phyloP scores from a whole-genome alignment of 1,140 invertebrate genomes.

The Ceratoteleas bidentatus region DNA sequence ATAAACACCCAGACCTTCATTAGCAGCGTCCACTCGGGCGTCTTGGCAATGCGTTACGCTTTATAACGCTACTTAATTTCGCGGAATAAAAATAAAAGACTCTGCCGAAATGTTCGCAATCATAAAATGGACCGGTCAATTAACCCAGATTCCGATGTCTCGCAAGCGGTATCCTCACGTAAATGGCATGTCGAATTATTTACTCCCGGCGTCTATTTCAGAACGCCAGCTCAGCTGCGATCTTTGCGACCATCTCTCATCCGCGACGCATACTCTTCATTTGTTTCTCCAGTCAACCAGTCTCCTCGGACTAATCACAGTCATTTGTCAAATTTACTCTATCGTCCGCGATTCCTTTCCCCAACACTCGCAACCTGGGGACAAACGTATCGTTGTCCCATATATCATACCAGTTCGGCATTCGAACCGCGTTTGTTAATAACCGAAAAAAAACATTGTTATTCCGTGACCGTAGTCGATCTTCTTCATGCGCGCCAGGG shows the following conservation, averaged over 20 bases:
- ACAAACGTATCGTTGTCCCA: neutral
- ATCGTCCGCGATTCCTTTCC: neutral
- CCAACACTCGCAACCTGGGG: neutral
- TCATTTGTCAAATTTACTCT: conserved; percentile 23
- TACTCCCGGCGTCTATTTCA: neutral
- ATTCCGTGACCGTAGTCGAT: conserved; percentile 5
- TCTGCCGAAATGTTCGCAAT: conserved; percentile 1
- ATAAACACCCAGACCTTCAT: neutral
- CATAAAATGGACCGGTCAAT: conserved; percentile 21
- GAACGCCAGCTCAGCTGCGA: neutral
- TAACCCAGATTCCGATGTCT: conserved; percentile 12
- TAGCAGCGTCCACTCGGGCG: neutral
- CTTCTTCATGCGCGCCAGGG: conserved; percentile 1
- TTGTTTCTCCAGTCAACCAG: neutral
- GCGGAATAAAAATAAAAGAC: conserved; percentile 17
- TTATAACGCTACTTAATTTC: neutral
- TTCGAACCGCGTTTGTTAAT: conserved; percentile 17
- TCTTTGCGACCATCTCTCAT: neutral
- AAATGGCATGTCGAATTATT: conserved; percentile 9
- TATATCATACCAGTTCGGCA: neutral
- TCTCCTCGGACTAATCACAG: neutral
- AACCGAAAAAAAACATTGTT: conserved; percentile 19
- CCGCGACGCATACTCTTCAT: neutral
- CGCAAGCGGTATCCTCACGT: neutral
- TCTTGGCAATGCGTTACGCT: neutral